A percentile compares a stretch with the other conserved stretches of the same genome.
Conservation (phyloP, 2,797 vertebrate species). For the Liasis olivaceus region DNA sequence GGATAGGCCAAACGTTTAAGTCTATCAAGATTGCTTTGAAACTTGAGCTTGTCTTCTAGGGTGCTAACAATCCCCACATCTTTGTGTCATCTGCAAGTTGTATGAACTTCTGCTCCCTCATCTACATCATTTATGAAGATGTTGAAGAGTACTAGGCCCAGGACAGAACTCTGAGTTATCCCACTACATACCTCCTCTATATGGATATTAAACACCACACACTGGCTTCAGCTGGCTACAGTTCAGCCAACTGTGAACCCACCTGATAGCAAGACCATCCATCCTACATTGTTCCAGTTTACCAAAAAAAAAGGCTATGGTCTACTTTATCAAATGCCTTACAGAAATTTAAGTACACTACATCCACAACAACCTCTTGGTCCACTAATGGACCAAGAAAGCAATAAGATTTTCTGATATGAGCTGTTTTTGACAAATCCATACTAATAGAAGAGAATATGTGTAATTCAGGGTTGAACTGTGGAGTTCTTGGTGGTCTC, state of each 20-base stretch:
- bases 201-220: not conserved
- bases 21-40: not conserved
- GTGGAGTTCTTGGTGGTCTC: no score
- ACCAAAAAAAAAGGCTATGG: not conserved
- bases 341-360: not conserved
- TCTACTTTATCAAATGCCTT: not conserved
- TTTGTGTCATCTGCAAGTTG: not conserved
- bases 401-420: not conserved
- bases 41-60: not conserved
- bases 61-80: not conserved
- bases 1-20: not conserved
- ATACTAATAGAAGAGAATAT: not conserved
- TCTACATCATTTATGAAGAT: not conserved
- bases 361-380: not conserved
- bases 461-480: not conserved
- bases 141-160: not conserved
- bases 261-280: not conserved
- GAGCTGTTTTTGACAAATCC: not conserved
- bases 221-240: not conserved
- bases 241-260: not conserved
- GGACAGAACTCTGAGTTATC: not conserved
- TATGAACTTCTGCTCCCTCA: not conserved
- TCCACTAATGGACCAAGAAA: not conserved
- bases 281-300: not conserved
- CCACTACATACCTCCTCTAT: not conserved